Evolutionary conservation across 2,888 invertebrate genomes (phyloP).

Genomic region (Caenorhabditis doughertyi): DNA sequence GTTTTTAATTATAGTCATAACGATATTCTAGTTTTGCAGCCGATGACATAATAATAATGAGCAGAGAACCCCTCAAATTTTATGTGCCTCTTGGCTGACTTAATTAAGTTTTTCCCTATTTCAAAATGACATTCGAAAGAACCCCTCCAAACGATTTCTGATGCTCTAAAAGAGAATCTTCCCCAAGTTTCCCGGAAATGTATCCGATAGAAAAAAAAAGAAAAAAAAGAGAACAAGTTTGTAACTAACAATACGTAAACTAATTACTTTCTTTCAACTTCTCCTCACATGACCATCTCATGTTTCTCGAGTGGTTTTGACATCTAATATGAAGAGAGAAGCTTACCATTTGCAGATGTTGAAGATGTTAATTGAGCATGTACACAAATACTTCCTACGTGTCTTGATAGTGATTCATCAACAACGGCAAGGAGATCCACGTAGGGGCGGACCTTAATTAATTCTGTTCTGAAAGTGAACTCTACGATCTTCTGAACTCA

Average conservation of each 20-base stretch:
- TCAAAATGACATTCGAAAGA: neutral
- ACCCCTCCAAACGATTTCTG: neutral
- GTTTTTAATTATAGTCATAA: neutral
- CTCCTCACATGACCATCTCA: neutral
- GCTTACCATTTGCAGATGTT: slow-evolving; percentile 53
- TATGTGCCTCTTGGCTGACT: slow-evolving; percentile 18
- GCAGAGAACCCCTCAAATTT: slow-evolving; percentile 25
- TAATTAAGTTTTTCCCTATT: slow-evolving; percentile 17
- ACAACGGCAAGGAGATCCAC: slow-evolving; percentile 78
- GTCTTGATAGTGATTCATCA: slow-evolving; percentile 71
- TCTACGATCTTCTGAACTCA: slow-evolving; percentile 39
- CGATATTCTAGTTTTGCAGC: neutral
- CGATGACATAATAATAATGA: slow-evolving; percentile 1
- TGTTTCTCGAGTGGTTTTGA: slow-evolving; percentile 28
- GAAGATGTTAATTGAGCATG: slow-evolving; percentile 73
- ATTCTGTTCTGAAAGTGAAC: no score
- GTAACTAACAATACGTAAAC: slow-evolving; percentile 15
- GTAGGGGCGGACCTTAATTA: slow-evolving; percentile 77
- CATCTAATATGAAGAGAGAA: neutral
- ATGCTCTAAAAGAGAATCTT: neutral
- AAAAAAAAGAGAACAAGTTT: slow-evolving; percentile 10
- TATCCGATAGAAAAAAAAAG: neutral
- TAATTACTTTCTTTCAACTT: slow-evolving; percentile 29
- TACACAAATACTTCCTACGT: slow-evolving; percentile 75
- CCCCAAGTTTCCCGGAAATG: neutral